Evolutionary conservation across 2,797 vertebrate species (phyloP).

Genomic region (Platalea minor): DNA sequence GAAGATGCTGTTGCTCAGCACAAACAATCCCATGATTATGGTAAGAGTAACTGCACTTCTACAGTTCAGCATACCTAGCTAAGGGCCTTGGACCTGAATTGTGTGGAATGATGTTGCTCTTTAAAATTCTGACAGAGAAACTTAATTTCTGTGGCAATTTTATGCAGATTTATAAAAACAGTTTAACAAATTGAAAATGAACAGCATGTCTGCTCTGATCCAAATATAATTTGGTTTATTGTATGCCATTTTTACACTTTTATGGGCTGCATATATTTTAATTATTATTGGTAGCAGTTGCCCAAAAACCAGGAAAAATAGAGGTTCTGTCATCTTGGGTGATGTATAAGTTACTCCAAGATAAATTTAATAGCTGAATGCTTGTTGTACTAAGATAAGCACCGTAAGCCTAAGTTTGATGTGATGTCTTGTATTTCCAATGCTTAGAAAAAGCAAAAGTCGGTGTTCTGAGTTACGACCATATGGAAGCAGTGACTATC

Average conservation of each 20-base stretch:
- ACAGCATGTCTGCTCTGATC: neutral
- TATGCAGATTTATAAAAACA: neutral
- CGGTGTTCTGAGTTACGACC: neutral
- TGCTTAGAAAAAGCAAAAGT: neutral
- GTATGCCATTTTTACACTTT: neutral
- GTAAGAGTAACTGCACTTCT: neutral
- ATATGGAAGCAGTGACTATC: neutral
- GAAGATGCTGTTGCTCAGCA: neutral
- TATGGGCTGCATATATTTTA: neutral
- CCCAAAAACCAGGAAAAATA: neutral
- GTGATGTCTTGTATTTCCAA: neutral
- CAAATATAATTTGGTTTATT: neutral
- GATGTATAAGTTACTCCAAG: neutral
- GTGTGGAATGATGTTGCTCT: neutral
- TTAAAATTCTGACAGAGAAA: neutral
- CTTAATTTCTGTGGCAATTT: neutral
- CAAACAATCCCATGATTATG: neutral
- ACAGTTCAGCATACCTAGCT: neutral
- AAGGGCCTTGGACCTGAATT: neutral
- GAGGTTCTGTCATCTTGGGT: neutral
- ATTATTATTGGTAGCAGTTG: neutral
- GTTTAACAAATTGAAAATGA: neutral
- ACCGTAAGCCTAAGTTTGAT: neutral
- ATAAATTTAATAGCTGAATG: neutral
- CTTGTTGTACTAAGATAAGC: neutral